Conservation (phyloP, 92 coral and sea anemone species). For the Anthopleura xanthogrammica region DNA sequence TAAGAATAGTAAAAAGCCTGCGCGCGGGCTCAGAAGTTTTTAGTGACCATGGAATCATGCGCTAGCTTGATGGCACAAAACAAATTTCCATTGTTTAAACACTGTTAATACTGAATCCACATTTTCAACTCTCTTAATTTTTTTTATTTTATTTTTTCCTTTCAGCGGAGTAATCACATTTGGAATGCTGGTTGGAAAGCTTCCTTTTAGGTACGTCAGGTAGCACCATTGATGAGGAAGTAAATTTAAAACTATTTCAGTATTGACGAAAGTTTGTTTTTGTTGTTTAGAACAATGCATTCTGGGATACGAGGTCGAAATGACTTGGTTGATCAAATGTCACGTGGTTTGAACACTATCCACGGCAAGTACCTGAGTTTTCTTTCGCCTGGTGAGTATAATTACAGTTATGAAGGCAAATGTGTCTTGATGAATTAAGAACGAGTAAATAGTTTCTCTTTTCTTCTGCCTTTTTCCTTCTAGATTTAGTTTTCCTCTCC, state of each 20-base stretch:
- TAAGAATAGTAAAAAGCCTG: too few species aligned
- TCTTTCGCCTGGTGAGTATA: conserved; percentile 66
- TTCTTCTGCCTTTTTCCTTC: neutral
- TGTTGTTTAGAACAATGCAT: conserved; percentile 55
- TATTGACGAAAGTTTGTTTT: neutral
- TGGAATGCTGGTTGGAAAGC: conserved; percentile 84
- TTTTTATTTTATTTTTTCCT: neutral
- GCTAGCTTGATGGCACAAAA: too few species aligned
- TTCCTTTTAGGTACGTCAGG: conserved; percentile 80
- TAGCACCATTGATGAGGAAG: neutral
- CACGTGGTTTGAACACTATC: conserved; percentile 59
- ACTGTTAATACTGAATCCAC: neutral
- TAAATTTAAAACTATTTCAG: neutral
- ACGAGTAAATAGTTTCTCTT: neutral
- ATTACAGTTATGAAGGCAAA: too few species aligned
- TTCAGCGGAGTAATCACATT: conserved; percentile 88
- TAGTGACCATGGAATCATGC: too few species aligned
- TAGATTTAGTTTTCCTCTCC: neutral
- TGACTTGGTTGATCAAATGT: conserved; percentile 78
- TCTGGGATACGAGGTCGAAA: conserved; percentile 68
- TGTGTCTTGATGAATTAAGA: too few species aligned
- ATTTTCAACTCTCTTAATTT: neutral
- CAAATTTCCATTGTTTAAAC: too few species aligned
- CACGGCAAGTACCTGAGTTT: conserved; percentile 60
- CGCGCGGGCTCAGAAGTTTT: too few species aligned